These are phyloP conservation scores for Didymodactylos carnosus DNA, from an alignment of 2,888 invertebrate genomes.

Conservation along the genomic window DNA sequence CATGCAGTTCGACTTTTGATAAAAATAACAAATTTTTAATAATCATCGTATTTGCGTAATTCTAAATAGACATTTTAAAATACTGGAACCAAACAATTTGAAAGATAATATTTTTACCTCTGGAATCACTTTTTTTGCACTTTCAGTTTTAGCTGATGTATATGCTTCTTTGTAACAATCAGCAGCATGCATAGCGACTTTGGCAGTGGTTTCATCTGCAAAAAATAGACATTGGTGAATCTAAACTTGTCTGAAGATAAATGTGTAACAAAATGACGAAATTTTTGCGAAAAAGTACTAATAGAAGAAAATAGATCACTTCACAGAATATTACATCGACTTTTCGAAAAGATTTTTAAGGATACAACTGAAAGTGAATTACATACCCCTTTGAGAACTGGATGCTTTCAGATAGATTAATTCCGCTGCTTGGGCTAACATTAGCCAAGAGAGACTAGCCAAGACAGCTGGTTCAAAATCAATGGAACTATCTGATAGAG, in stretches of 20 bases:
- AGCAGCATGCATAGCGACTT: constrained; percentile 71
- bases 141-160: constrained; percentile 36
- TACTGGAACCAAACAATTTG: not conserved
- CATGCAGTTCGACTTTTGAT: not conserved
- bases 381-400: constrained; percentile 25
- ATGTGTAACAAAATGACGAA: not conserved
- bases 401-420: constrained; percentile 75
- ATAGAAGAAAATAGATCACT: too few species aligned
- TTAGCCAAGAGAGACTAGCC: constrained; percentile 58
- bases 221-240: not conserved
- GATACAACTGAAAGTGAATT: not conserved
- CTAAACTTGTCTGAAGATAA: not conserved
- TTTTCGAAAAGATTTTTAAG: not conserved
- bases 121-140: not conserved
- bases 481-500: constrained; percentile 82
- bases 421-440: constrained; percentile 96
- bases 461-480: constrained; percentile 81
- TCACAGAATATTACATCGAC: not conserved
- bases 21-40: not conserved
- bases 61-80: not conserved
- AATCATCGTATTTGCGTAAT: not conserved
- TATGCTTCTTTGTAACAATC: constrained; percentile 77
- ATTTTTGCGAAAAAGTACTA: too few species aligned
- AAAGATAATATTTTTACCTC: too few species aligned
- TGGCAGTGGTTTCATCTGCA: constrained; percentile 72